A percentile compares a stretch with the other conserved stretches of the same genome.
phyloP scores from a whole-genome alignment of 1,140 invertebrate genomes.

The Hylaeus volcanicus region DNA sequence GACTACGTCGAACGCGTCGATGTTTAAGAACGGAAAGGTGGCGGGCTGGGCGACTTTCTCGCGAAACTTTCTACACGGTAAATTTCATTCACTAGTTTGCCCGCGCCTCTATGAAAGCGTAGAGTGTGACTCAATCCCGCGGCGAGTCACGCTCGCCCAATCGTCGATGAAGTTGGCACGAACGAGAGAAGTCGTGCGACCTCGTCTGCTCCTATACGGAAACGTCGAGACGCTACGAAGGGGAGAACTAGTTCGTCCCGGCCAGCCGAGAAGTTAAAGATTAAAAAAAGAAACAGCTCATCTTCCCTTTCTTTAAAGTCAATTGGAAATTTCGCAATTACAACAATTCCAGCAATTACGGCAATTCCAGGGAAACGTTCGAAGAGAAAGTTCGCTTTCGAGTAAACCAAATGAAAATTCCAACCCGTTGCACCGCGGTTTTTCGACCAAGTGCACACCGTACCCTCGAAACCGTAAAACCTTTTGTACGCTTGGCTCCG shows the following conservation, averaged over 20 bases:
- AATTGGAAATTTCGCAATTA: too few relatives aligned
- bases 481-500: neutral
- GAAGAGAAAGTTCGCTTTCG: too few relatives aligned
- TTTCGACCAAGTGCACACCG: neutral
- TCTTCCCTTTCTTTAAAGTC: too few relatives aligned
- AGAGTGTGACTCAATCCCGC: slow-evolving; percentile 57
- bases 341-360: too few relatives aligned
- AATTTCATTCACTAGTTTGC: slow-evolving; percentile 72
- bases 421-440: neutral
- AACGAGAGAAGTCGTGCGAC: slow-evolving; percentile 43
- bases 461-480: slow-evolving; percentile 4
- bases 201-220: neutral
- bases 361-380: too few relatives aligned
- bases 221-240: slow-evolving; percentile 15
- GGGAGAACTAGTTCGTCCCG: neutral
- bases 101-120: slow-evolving; percentile 61
- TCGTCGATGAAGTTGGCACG: slow-evolving; percentile 50
- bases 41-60: slow-evolving; percentile 71
- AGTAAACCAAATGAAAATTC: too few relatives aligned
- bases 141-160: slow-evolving; percentile 59
- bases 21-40: slow-evolving; percentile 66
- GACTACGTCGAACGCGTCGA: slow-evolving; percentile 16
- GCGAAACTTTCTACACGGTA: slow-evolving; percentile 75
- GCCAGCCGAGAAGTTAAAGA: too few relatives aligned
- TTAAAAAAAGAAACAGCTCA: too few relatives aligned